These are phyloP conservation scores for Epinephelus moara DNA, from an alignment of 2,113 vertebrate genomes.

Conservation along the genomic window DNA sequence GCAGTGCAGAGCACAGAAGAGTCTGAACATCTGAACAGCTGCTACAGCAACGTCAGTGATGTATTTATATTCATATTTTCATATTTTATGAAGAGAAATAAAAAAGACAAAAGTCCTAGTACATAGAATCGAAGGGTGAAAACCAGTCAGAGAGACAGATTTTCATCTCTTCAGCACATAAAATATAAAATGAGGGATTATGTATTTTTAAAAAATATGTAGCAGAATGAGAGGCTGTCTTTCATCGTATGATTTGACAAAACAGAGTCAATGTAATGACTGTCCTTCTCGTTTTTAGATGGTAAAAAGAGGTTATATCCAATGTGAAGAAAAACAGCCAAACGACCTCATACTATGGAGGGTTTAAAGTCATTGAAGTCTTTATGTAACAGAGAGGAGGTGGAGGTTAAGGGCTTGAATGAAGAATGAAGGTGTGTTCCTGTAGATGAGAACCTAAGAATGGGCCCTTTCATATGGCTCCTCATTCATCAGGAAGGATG, in stretches of 20 bases:
- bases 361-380: not conserved
- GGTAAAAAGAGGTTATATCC: not conserved
- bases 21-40: not conserved
- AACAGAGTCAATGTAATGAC: not conserved
- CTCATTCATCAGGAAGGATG: slow-evolving; percentile 35
- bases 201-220: no score
- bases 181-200: no score
- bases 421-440: slow-evolving; percentile 64
- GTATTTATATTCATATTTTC: not conserved
- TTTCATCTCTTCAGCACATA: no score
- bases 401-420: not conserved
- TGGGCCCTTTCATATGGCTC: slow-evolving; percentile 65
- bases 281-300: not conserved
- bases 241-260: no score
- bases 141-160: no score
- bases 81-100: not conserved
- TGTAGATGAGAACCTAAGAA: slow-evolving; percentile 40
- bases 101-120: no score
- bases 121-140: not conserved
- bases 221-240: not conserved
- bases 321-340: not conserved
- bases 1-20: no score
- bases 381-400: not conserved
- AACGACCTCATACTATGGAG: not conserved
- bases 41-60: not conserved